Base-by-base conservation (phyloP, 2,113 vertebrate genomes). In the Sarotherodon lohbergeri region DNA sequence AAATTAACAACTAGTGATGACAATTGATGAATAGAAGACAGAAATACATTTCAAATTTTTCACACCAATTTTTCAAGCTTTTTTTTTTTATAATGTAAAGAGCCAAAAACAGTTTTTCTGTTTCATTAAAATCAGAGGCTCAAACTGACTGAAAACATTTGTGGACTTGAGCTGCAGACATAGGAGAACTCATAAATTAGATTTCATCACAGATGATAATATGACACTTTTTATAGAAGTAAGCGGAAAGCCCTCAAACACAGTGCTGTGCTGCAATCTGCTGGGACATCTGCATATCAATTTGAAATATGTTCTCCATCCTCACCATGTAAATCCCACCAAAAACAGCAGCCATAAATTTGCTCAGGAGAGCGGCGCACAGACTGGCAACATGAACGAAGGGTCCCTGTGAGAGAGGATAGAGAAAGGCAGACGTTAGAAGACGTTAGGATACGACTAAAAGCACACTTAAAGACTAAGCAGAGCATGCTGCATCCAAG, bases 341-440 rank as follows among this genome's bases (percentile, higher is more conserved):
- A 1, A 99, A 99, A 46, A 99, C 95, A 43, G 98, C 98, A 7
- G 98, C 98, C 94, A 98, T 98, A 90, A 98, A 98, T 95, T 98
- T 99, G 95, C 98, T 98, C 87, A 99, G 97, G 29, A 99, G 96
- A 36, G 98, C 97, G 0, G 98, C 98, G 0, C 98, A 99, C 95
- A 99, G 96, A 92, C 98, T 99, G 91, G 98, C 98, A 0, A 99
- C 98, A 41, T 99, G 98, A 85, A 99, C 98, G 61, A 97, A 97
- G 9, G 96, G 96, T 27, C 96, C 96, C 96, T 96, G 88, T 19
- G 79, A 92, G 46, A 34, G 57, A 56, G 29, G 73, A 86, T 5
- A 89, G 85, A 78, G 87, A 14, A 68, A 92, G 46, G n/a, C 48
- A 86, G 48, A 86, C 2, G 80, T 89, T 81, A 90, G 80, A 4